Conservation (phyloP, 2,113 vertebrate species). For the Ahaetulla prasina region DNA sequence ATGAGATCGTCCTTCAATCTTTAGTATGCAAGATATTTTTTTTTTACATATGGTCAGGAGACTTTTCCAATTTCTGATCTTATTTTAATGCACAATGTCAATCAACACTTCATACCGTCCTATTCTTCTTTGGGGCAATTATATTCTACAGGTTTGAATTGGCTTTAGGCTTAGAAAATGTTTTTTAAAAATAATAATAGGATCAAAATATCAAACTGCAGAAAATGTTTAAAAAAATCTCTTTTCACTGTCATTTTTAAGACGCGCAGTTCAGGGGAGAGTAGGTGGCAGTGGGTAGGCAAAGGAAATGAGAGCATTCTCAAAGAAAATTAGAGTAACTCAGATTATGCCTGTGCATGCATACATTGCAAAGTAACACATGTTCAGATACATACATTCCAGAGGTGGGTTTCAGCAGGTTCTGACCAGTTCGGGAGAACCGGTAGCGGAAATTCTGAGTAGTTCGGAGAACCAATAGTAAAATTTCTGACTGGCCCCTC, state of each 20-base stretch:
- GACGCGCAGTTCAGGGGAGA: neutral
- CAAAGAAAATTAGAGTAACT: neutral
- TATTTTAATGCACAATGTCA: neutral
- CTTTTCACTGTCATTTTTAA: neutral
- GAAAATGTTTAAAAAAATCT: neutral
- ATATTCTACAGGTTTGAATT: neutral
- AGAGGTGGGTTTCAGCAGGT: too few relatives aligned
- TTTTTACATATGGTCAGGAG: neutral
- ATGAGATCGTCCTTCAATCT: neutral
- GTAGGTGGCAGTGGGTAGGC: neutral
- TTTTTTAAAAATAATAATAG: neutral
- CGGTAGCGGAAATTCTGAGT: too few relatives aligned
- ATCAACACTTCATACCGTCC: neutral
- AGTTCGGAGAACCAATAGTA: too few relatives aligned
- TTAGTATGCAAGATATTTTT: neutral
- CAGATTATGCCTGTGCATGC: neutral
- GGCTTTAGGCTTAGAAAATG: neutral
- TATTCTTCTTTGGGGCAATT: neutral
- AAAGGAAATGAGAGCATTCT: neutral
- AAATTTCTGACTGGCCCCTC: too few relatives aligned
- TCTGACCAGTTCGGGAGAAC: too few relatives aligned
- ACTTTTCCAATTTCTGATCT: neutral
- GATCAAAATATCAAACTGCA: neutral
- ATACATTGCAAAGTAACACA: neutral
- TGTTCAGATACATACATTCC: neutral